A percentile compares a stretch with the other conserved stretches of the same genome.
Conservation (phyloP, 2,888 invertebrate species). For the Parthenolecanium corni region DNA sequence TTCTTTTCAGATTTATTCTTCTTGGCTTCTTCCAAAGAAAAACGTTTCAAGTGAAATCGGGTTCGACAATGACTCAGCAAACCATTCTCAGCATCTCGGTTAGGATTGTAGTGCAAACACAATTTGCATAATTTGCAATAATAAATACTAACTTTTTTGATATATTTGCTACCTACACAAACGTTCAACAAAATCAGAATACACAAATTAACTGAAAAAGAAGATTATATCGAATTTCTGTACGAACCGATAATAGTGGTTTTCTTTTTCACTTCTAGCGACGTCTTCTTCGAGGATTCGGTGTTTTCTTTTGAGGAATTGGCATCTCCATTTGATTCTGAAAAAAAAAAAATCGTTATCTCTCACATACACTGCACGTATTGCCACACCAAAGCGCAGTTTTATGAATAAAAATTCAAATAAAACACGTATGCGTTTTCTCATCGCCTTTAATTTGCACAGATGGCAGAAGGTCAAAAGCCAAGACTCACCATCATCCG, state of each 20-base stretch:
- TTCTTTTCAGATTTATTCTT: not conserved
- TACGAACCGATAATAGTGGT: not conserved
- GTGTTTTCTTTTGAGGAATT: not conserved
- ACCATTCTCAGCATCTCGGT: conserved; percentile 47
- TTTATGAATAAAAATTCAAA: too few relatives aligned
- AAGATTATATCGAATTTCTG: too few relatives aligned
- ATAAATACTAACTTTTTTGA: conserved; percentile 64
- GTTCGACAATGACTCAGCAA: conserved; percentile 61
- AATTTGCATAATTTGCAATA: conserved; percentile 70
- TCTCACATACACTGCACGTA: too few relatives aligned
- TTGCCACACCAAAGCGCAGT: too few relatives aligned
- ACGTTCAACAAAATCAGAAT: conserved; percentile 1
- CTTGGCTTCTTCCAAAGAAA: conserved; percentile 36
- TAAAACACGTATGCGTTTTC: too few relatives aligned
- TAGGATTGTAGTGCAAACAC: conserved; percentile 50
- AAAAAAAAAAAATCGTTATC: too few relatives aligned
- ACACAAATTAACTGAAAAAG: too few relatives aligned
- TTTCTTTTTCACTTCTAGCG: not conserved
- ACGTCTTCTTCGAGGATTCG: not conserved
- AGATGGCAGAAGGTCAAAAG: too few relatives aligned
- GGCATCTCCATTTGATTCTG: not conserved
- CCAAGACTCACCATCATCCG: conserved; percentile 55
- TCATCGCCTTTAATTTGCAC: too few relatives aligned
- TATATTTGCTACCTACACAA: conserved; percentile 51
- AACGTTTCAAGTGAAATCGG: conserved; percentile 62